phyloP scores from a whole-genome alignment of 2,797 vertebrate genomes.

The Bradypus variegatus region DNA sequence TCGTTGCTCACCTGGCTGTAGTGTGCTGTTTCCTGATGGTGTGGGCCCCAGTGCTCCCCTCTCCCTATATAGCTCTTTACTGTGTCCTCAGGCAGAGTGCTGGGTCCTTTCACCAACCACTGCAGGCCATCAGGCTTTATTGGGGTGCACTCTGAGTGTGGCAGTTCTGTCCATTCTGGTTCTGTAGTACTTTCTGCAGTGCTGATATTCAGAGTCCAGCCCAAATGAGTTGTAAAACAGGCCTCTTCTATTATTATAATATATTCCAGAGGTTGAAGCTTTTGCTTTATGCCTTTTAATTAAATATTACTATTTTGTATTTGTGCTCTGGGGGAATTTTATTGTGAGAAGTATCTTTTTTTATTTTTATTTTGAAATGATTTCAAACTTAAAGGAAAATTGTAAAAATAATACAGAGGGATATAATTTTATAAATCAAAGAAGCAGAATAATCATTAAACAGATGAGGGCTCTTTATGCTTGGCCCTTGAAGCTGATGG shows the following conservation, averaged over 20 bases:
- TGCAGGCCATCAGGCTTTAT: neutral
- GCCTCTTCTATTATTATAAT: neutral
- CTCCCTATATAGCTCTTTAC: neutral
- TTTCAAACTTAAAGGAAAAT: too few relatives aligned
- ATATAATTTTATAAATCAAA: neutral
- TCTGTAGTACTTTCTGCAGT: neutral
- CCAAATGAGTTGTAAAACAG: neutral
- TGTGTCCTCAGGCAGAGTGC: neutral
- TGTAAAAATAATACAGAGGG: too few relatives aligned
- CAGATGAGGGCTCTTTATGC: neutral
- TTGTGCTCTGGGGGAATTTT: conserved; percentile 14
- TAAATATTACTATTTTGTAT: neutral
- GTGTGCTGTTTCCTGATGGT: neutral
- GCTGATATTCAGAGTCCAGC: neutral
- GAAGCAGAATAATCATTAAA: neutral
- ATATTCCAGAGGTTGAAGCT: neutral
- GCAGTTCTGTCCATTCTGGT: neutral
- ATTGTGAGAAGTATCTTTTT: neutral
- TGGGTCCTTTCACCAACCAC: neutral
- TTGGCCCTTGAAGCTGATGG: neutral
- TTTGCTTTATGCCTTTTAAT: conserved; percentile 30
- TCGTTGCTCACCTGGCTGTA: neutral
- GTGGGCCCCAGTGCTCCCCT: neutral
- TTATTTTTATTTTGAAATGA: too few relatives aligned
- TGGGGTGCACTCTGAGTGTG: neutral